Evolutionary conservation across 2,113 vertebrate species (phyloP).

Genomic region (Oxyruncus cristatus): DNA sequence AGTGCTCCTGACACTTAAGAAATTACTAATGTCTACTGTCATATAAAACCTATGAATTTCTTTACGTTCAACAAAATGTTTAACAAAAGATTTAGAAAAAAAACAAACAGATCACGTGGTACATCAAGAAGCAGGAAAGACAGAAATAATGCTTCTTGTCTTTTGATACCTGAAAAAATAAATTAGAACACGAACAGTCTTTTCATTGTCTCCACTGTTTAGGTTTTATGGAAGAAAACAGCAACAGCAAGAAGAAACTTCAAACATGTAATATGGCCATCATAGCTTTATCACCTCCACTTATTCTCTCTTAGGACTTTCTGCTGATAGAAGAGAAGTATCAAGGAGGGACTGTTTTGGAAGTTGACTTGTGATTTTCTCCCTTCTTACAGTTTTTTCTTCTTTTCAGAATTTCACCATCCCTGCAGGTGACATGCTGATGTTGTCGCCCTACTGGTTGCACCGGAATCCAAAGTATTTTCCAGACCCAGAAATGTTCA

Average conservation of each 20-base stretch:
- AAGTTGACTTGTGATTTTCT: background rate
- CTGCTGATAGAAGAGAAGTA: background rate
- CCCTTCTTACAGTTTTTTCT: slow-evolving; percentile 7
- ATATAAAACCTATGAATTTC: background rate
- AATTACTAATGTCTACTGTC: background rate
- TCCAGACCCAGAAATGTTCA: slow-evolving; percentile 80
- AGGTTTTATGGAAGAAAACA: background rate
- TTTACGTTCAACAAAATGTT: background rate
- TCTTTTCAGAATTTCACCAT: slow-evolving; percentile 76
- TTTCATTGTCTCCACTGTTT: background rate
- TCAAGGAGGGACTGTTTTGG: background rate
- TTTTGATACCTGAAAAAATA: background rate
- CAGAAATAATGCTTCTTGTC: background rate
- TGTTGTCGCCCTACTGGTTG: slow-evolving; percentile 83
- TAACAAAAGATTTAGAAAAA: background rate
- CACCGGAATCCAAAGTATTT: slow-evolving; percentile 84
- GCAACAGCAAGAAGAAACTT: background rate
- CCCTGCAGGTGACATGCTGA: slow-evolving; percentile 82
- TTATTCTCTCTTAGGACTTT: background rate
- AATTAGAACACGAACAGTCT: background rate
- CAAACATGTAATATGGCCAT: background rate
- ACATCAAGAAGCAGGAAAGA: background rate
- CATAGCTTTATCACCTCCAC: background rate
- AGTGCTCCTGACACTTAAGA: background rate
- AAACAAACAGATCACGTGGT: background rate